Percentiles rank a stretch among this genome's conserved stretches.
These are phyloP conservation scores for Drosophila rellima DNA, from an alignment of 2,888 invertebrate genomes.

Conservation along the genomic window DNA sequence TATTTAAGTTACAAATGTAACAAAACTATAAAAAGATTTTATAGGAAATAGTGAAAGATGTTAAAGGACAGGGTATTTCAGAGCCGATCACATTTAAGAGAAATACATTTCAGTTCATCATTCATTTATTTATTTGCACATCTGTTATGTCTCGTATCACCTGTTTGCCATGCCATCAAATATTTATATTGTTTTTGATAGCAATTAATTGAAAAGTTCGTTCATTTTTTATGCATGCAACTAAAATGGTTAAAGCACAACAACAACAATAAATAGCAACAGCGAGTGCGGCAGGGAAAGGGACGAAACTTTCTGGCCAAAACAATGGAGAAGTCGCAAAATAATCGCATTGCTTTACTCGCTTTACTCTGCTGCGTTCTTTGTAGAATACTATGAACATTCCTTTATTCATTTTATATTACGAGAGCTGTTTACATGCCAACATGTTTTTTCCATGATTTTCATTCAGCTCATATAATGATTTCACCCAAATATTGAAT, in stretches of 20 bases:
- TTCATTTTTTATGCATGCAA: conserved; percentile 28
- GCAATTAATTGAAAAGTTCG: conserved; percentile 54
- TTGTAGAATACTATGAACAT: not conserved
- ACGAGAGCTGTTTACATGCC: conserved; percentile 18
- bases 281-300: not conserved
- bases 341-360: not conserved
- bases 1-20: no score
- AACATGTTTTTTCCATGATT: not conserved
- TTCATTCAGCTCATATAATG: conserved; percentile 11
- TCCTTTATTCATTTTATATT: conserved; percentile 6
- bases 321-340: conserved; percentile 7
- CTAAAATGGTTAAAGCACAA: conserved; percentile 10
- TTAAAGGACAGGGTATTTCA: conserved; percentile 5
- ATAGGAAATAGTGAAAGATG: not conserved
- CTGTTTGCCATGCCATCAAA: conserved; percentile 29
- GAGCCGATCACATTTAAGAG: not conserved
- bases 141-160: conserved; percentile 32
- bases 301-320: not conserved
- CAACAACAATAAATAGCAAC: conserved; percentile 11
- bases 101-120: not conserved
- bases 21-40: no score
- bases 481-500: conserved; percentile 10
- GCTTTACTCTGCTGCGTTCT: not conserved
- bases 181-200: conserved; percentile 51
- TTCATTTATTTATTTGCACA: conserved; percentile 44